phyloP scores from a whole-genome alignment of 2,797 vertebrate species.

The Gambelia wislizenii region DNA sequence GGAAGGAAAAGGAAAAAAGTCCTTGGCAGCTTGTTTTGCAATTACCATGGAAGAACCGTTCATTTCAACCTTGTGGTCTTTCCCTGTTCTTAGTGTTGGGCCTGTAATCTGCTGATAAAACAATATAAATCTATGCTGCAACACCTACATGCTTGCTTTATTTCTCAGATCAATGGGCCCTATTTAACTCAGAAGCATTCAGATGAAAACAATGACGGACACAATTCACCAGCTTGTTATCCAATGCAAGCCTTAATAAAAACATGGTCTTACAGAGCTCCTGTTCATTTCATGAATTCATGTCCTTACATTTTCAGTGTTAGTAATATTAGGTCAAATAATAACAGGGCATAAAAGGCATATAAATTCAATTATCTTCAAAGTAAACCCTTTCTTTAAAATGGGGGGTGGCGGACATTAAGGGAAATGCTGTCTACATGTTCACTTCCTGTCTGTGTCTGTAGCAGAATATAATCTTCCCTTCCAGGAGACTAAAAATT shows the following conservation, averaged over 20 bases:
- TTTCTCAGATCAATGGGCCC: neutral
- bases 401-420: neutral
- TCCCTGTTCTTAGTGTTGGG: neutral
- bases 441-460: conserved; percentile 55
- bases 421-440: conserved; percentile 15
- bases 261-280: neutral
- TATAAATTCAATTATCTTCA: conserved; percentile 54
- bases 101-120: neutral
- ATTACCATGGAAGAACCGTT: too few species aligned
- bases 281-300: neutral
- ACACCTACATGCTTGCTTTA: too few species aligned
- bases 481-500: conserved; percentile 40
- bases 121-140: neutral
- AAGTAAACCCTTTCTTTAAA: conserved; percentile 28
- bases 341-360: neutral
- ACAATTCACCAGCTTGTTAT: neutral
- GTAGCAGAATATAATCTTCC: conserved; percentile 49
- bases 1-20: neutral
- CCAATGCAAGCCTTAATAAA: neutral
- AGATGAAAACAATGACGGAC: neutral
- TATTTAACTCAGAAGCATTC: neutral
- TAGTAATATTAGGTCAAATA: conserved; percentile 12
- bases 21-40: neutral
- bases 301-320: neutral
- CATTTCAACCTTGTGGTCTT: neutral